These are phyloP conservation scores for Brachionus rubens DNA, from an alignment of 1,140 invertebrate genomes.

Conservation along the genomic window DNA sequence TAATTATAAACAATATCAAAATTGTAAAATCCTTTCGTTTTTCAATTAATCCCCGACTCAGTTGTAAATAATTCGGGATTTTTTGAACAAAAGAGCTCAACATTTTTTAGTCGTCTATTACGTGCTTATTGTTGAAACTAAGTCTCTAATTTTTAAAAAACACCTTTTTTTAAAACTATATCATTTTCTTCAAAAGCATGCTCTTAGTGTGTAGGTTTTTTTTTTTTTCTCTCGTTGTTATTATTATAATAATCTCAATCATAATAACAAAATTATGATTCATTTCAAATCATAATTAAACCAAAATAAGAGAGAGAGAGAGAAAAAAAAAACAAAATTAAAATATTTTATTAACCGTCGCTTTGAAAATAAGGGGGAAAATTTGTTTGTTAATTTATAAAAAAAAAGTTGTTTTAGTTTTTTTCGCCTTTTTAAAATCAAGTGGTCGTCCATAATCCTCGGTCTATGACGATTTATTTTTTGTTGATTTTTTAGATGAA, in stretches of 20 bases:
- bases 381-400: not conserved
- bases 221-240: not conserved
- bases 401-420: constrained; percentile 2
- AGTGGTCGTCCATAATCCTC: not conserved
- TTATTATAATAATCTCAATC: constrained; percentile 13
- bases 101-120: too few relatives aligned
- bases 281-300: constrained; percentile 31
- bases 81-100: too few relatives aligned
- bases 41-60: too few relatives aligned
- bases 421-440: constrained; percentile 1
- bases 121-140: not conserved
- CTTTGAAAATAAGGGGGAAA: constrained; percentile 13
- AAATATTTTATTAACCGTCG: constrained; percentile 30
- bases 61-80: too few relatives aligned
- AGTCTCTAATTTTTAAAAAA: not conserved
- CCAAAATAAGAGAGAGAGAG: not conserved
- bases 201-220: too few relatives aligned
- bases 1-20: too few relatives aligned
- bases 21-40: too few relatives aligned
- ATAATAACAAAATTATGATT: constrained; percentile 36
- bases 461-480: too few relatives aligned
- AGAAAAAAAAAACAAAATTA: constrained; percentile 7
- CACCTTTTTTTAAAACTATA: not conserved
- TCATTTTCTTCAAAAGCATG: too few relatives aligned
- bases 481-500: too few relatives aligned